Conservation (phyloP, 1,140 invertebrate species). For the Ctenoplectra terminalis region DNA sequence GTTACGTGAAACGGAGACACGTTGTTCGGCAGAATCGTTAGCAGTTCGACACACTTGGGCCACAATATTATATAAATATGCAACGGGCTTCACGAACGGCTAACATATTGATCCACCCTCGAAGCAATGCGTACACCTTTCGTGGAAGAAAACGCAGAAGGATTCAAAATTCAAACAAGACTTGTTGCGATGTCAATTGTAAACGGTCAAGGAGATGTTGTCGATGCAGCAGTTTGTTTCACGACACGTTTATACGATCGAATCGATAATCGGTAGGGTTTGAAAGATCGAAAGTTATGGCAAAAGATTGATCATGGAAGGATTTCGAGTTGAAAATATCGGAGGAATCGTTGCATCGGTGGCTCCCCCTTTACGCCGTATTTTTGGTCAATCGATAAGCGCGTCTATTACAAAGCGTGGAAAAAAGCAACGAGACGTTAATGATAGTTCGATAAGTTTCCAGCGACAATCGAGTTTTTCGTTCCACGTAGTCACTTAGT, state of each 20-base stretch:
- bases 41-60: background rate
- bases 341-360: conserved; percentile 53
- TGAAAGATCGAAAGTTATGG: no score
- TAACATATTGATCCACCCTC: conserved; percentile 46
- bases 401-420: conserved; percentile 13
- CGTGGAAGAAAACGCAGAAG: conserved; percentile 21
- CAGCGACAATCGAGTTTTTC: background rate
- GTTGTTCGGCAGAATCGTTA: background rate
- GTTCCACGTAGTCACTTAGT: background rate
- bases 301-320: background rate
- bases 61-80: conserved; percentile 48
- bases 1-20: background rate
- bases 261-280: background rate
- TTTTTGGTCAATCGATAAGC: conserved; percentile 67
- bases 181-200: conserved; percentile 49
- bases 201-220: background rate
- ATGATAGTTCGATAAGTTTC: conserved; percentile 6
- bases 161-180: background rate
- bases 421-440: background rate
- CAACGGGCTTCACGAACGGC: conserved; percentile 42
- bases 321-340: conserved; percentile 2
- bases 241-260: background rate
- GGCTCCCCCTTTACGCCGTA: conserved; percentile 55
- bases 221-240: background rate
- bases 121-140: conserved; percentile 25